phyloP scores from a whole-genome alignment of 1,140 invertebrate species.

The Drosophila micromelanica region DNA sequence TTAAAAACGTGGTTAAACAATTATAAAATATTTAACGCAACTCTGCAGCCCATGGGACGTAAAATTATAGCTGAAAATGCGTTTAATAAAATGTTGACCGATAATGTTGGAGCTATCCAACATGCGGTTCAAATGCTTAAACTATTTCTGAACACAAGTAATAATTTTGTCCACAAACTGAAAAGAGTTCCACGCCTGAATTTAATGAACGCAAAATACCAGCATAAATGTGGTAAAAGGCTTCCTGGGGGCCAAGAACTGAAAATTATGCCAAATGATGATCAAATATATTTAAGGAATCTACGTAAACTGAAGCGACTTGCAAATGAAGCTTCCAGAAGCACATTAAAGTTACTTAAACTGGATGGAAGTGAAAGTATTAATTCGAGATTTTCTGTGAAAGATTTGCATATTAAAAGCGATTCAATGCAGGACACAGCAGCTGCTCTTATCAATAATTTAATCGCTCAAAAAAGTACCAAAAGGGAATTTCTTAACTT shows the following conservation, averaged over 20 bases:
- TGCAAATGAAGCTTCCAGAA: not conserved
- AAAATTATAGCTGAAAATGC: not conserved
- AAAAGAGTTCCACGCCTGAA: not conserved
- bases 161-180: not conserved
- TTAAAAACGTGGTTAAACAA: not conserved
- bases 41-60: not conserved
- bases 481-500: no score
- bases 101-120: constrained; percentile 13
- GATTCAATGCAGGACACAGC: not conserved
- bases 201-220: not conserved
- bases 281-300: not conserved
- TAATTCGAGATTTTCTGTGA: not conserved
- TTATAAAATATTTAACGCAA: not conserved
- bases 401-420: not conserved
- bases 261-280: no score
- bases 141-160: not conserved
- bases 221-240: not conserved
- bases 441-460: not conserved
- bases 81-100: not conserved
- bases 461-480: not conserved
- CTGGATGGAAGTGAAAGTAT: not conserved
- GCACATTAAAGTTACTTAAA: not conserved
- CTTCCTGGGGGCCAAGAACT: not conserved
- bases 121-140: constrained; percentile 7
- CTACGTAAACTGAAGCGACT: not conserved